Conservation (phyloP, 2,113 vertebrate genomes). For the Scomber japonicus region DNA sequence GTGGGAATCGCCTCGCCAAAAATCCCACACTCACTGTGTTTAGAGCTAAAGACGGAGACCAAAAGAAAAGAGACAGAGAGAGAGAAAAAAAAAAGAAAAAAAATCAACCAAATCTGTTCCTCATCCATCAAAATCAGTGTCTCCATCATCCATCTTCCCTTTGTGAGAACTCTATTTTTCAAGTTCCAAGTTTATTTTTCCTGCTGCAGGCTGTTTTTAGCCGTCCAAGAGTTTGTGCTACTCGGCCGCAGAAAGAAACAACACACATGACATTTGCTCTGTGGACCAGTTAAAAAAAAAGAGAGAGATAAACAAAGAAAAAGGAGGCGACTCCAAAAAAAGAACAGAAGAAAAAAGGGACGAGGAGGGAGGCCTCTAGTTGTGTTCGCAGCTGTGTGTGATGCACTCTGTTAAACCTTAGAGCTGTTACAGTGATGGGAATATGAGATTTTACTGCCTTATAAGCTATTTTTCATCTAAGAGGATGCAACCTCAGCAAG, state of each 20-base stretch:
- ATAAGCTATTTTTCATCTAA: not conserved
- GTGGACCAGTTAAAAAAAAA: slow-evolving; percentile 24
- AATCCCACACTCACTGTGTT: slow-evolving; percentile 12
- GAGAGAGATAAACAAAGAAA: slow-evolving; percentile 27
- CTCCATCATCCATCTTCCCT: slow-evolving; percentile 34
- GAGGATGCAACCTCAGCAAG: not conserved
- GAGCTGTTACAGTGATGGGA: slow-evolving; percentile 22
- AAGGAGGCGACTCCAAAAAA: slow-evolving; percentile 47
- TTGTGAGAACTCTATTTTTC: slow-evolving; percentile 44
- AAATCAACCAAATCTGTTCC: not conserved
- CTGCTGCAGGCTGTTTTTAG: slow-evolving; percentile 19
- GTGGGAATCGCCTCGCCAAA: not conserved
- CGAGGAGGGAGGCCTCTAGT: slow-evolving; percentile 44
- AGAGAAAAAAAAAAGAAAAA: not conserved
- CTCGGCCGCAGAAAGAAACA: slow-evolving; percentile 65
- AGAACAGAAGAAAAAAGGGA: slow-evolving; percentile 39
- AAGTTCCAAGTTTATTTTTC: slow-evolving; percentile 52
- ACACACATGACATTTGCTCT: slow-evolving; percentile 80
- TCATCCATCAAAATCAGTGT: slow-evolving; percentile 42
- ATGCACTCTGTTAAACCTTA: slow-evolving; percentile 34
- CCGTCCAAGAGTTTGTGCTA: slow-evolving; percentile 3
- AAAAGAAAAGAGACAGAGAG: not conserved
- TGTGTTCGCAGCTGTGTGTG: slow-evolving; percentile 76
- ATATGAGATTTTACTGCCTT: not conserved
- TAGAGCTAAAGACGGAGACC: slow-evolving; percentile 14